A percentile compares a stretch with the other conserved stretches of the same genome.
Conservation (phyloP, 2,113 vertebrate genomes). For the Microcebus jonahi region DNA sequence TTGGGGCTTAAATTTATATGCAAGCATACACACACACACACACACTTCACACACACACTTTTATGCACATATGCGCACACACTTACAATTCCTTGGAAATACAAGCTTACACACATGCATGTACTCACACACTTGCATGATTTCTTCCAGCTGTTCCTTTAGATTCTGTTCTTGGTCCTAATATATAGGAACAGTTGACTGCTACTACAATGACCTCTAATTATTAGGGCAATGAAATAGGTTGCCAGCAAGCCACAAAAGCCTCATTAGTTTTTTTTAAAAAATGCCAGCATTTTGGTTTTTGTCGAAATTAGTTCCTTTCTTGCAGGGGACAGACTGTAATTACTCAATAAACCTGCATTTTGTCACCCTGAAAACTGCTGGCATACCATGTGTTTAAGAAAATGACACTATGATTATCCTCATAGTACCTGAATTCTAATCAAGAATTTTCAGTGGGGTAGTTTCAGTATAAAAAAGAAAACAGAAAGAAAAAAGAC, state of each 20-base stretch:
- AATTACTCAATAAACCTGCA: constrained; percentile 54
- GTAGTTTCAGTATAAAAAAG: neutral
- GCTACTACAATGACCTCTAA: constrained; percentile 29
- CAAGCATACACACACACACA: neutral
- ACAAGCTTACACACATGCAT: neutral
- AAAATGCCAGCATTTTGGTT: constrained; percentile 34
- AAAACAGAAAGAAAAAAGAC: neutral
- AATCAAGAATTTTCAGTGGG: neutral
- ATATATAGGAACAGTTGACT: neutral
- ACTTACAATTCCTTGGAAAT: neutral
- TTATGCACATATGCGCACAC: neutral
- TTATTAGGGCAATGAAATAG: neutral
- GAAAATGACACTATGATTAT: constrained; percentile 1
- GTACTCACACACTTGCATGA: neutral
- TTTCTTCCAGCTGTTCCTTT: neutral
- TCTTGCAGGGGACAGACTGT: constrained; percentile 13
- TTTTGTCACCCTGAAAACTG: constrained; percentile 48
- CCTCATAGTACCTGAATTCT: neutral
- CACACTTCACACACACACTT: neutral
- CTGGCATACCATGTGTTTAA: constrained; percentile 18
- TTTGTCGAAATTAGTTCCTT: constrained; percentile 70
- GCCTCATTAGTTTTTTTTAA: constrained; percentile 37
- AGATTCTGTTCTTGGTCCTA: constrained; percentile 14
- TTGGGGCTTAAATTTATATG: neutral
- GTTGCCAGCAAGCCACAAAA: constrained; percentile 59